Percentiles rank a stretch among this genome's conserved stretches.
phyloP scores from a whole-genome alignment of 2,888 invertebrate genomes.

The Ochropacha duplaris region DNA sequence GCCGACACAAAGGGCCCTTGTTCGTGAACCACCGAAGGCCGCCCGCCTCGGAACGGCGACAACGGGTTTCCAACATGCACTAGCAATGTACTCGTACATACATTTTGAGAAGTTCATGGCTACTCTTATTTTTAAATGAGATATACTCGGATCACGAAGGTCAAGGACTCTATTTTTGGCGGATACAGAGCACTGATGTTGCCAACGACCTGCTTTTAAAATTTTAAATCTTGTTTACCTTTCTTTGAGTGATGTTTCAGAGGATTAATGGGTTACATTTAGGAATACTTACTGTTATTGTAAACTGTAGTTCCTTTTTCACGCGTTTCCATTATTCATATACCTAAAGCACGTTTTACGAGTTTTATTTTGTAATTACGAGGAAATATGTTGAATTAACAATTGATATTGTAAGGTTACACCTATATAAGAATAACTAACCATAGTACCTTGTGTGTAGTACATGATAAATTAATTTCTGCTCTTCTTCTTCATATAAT shows the following conservation, averaged over 20 bases:
- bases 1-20: conserved; percentile 73
- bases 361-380: no score
- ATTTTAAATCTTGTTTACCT: conserved; percentile 45
- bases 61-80: conserved; percentile 64
- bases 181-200: conserved; percentile 54
- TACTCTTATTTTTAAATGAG: conserved; percentile 73
- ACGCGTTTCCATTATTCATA: background rate
- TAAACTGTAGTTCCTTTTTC: conserved; percentile 33
- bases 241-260: conserved; percentile 35
- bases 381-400: background rate
- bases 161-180: conserved; percentile 80
- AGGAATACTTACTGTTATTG: conserved; percentile 43
- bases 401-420: background rate
- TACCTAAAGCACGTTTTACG: no score
- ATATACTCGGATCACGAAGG: conserved; percentile 69
- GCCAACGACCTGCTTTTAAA: conserved; percentile 62
- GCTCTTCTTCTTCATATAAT: no score
- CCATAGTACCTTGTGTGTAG: no score
- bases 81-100: conserved; percentile 59
- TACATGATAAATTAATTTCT: no score
- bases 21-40: conserved; percentile 79
- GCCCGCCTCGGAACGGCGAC: conserved; percentile 47
- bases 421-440: background rate
- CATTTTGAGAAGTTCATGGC: conserved; percentile 73
- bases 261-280: conserved; percentile 45